Percentiles rank a stretch among this genome's conserved stretches.
These are phyloP conservation scores for Smittia sp. DNA, from an alignment of 2,888 invertebrate genomes.

Conservation along the genomic window DNA sequence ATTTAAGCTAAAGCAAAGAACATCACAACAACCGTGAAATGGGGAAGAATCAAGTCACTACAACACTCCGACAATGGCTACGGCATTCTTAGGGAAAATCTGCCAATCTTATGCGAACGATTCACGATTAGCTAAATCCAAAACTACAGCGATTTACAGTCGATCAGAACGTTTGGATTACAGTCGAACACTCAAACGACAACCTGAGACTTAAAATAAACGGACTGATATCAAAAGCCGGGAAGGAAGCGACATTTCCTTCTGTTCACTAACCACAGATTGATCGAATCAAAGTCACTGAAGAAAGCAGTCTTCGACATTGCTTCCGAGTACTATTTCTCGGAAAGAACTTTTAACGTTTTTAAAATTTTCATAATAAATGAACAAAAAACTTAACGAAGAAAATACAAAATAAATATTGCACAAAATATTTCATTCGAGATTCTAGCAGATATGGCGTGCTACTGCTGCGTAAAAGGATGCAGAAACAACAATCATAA, in stretches of 20 bases:
- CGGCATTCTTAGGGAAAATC: constrained; percentile 84
- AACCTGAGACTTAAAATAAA: constrained; percentile 65
- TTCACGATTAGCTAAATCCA: constrained; percentile 95
- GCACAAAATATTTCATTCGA: too few relatives aligned
- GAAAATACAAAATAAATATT: too few relatives aligned
- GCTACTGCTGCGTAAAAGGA: not conserved
- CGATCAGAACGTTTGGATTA: constrained; percentile 93
- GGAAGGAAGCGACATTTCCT: constrained; percentile 79
- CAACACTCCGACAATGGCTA: constrained; percentile 90
- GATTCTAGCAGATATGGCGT: too few relatives aligned
- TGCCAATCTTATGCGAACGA: constrained; percentile 91
- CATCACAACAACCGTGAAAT: constrained; percentile 85
- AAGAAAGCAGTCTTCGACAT: constrained; percentile 76
- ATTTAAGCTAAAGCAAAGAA: constrained; percentile 89
- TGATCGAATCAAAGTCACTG: constrained; percentile 83
- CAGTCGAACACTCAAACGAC: constrained; percentile 66
- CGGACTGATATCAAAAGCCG: constrained; percentile 79
- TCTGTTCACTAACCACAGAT: constrained; percentile 90
- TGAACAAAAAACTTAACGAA: too few relatives aligned
- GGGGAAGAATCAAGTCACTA: constrained; percentile 84
- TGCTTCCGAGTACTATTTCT: constrained; percentile 88
- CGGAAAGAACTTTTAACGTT: too few relatives aligned
- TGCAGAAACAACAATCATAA: constrained; percentile 6
- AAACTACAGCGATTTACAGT: constrained; percentile 83
- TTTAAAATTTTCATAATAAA: too few relatives aligned